Conservation (phyloP, 2,888 invertebrate genomes). For the Cordilura impudica region DNA sequence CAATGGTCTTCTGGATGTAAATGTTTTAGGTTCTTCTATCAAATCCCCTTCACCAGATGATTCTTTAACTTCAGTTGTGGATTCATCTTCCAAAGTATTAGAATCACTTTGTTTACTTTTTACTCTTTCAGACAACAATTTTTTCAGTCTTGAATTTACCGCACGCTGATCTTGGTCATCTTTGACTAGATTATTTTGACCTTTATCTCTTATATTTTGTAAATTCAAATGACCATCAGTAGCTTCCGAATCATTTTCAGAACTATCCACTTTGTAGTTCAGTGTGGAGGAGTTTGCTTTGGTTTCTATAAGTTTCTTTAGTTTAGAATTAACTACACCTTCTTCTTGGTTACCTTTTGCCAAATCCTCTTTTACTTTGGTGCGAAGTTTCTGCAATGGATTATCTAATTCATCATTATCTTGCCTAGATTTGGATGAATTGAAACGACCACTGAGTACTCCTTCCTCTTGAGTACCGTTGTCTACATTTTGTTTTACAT, state of each 20-base stretch:
- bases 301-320: conserved; percentile 67
- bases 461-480: conserved; percentile 48
- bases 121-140: conserved; percentile 66
- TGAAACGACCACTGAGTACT: conserved; percentile 50
- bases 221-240: conserved; percentile 58
- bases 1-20: conserved; percentile 39
- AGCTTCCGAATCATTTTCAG: not conserved
- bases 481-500: conserved; percentile 53
- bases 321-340: conserved; percentile 67
- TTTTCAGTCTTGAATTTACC: conserved; percentile 68
- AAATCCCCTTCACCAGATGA: conserved; percentile 14
- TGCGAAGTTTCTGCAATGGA: conserved; percentile 37
- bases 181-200: conserved; percentile 66
- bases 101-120: not conserved
- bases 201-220: conserved; percentile 67
- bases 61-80: not conserved
- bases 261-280: not conserved
- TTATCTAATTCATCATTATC: conserved; percentile 3
- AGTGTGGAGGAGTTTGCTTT: not conserved
- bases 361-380: conserved; percentile 57
- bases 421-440: not conserved
- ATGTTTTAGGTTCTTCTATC: not conserved
- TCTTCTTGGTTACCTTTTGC: conserved; percentile 57
- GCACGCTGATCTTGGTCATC: conserved; percentile 66
- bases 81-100: conserved; percentile 8